These are phyloP conservation scores for Dyspetes luteomarginatus DNA, from an alignment of 2,888 invertebrate species.

Conservation along the genomic window DNA sequence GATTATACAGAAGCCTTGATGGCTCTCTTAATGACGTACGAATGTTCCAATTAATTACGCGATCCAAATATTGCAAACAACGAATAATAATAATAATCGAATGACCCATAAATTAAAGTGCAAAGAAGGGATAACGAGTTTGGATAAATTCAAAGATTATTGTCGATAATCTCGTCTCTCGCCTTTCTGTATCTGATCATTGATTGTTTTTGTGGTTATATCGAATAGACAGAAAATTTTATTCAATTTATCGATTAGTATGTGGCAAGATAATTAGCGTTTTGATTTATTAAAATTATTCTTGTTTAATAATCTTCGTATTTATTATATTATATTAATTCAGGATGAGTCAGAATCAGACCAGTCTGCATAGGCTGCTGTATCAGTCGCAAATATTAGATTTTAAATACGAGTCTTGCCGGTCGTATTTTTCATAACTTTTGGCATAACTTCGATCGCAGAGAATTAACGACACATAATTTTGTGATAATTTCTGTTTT, in stretches of 20 bases:
- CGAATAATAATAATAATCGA: too few species aligned
- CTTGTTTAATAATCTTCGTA: background rate
- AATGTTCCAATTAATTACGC: background rate
- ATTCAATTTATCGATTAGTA: background rate
- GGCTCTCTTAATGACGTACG: background rate
- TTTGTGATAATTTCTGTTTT: too few species aligned
- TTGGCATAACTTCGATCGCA: too few species aligned
- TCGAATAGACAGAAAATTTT: background rate
- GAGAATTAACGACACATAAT: too few species aligned
- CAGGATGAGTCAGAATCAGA: background rate
- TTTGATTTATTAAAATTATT: background rate
- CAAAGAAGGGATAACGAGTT: background rate
- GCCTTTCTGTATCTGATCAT: background rate
- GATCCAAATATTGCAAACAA: background rate
- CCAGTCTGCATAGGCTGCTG: too few species aligned
- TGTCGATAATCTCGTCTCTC: background rate
- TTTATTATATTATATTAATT: background rate
- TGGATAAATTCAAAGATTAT: background rate
- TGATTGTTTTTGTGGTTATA: background rate
- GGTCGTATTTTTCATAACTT: too few species aligned
- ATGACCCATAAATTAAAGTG: background rate
- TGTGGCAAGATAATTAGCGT: background rate
- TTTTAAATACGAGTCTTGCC: too few species aligned
- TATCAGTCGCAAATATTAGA: background rate
- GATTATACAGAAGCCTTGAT: background rate